Evolutionary conservation across 2,113 vertebrate species (phyloP).

Genomic region (Candoia aspera): DNA sequence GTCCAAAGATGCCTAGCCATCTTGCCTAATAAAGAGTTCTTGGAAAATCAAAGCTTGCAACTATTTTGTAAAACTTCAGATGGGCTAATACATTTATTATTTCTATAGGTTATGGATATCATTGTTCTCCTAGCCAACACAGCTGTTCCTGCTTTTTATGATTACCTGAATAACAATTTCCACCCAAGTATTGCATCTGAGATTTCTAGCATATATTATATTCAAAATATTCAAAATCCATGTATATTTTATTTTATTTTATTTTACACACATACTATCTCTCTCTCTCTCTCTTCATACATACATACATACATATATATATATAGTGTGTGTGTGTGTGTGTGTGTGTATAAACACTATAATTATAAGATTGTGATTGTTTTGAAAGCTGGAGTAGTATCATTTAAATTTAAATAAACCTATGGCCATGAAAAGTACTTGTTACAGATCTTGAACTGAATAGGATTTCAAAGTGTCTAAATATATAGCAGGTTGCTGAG

Average conservation of each 20-base stretch:
- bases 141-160: background rate
- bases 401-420: slow-evolving; percentile 33
- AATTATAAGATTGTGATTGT: background rate
- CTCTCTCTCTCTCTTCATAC: no score
- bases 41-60: no score
- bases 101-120: no score
- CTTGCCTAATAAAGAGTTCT: no score
- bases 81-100: no score
- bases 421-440: slow-evolving; percentile 43
- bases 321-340: no score
- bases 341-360: no score
- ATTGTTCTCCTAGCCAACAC: background rate
- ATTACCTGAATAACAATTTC: background rate
- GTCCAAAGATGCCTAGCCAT: no score
- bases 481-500: slow-evolving; percentile 51
- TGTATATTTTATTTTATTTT: no score
- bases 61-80: no score
- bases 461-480: slow-evolving; percentile 48
- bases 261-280: no score
- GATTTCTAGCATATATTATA: background rate
- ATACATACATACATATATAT: no score
- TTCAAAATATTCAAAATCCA: background rate
- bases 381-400: background rate
- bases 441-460: slow-evolving; percentile 45
- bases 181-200: background rate